phyloP scores from a whole-genome alignment of 2,888 invertebrate genomes.

The Amphipyra berbera region DNA sequence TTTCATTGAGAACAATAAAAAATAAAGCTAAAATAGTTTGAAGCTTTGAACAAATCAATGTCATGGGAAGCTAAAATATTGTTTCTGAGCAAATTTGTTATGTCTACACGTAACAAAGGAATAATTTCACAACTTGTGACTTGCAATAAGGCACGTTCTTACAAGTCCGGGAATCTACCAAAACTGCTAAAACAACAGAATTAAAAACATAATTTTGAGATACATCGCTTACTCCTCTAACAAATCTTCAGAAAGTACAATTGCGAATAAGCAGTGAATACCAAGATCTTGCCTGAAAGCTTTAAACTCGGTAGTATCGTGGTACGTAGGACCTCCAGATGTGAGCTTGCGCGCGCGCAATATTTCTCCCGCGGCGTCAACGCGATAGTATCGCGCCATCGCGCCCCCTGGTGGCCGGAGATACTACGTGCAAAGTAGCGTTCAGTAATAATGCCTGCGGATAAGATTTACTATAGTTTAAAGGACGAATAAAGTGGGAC shows the following conservation, averaged over 20 bases:
- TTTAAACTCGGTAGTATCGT: constrained; percentile 8
- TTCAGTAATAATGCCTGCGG: constrained; percentile 55
- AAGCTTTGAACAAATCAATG: constrained; percentile 54
- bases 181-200: constrained; percentile 6
- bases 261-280: constrained; percentile 34
- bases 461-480: constrained; percentile 58
- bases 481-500: constrained; percentile 59
- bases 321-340: constrained; percentile 46
- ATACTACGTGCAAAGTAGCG: constrained; percentile 55
- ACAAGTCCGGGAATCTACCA: constrained; percentile 31
- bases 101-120: constrained; percentile 62
- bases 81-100: constrained; percentile 55
- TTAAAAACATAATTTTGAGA: not conserved
- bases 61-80: constrained; percentile 60
- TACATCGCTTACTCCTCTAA: constrained; percentile 10
- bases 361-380: constrained; percentile 66
- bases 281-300: not conserved
- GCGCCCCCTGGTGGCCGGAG: constrained; percentile 62
- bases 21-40: constrained; percentile 33
- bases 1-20: constrained; percentile 17
- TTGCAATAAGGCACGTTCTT: constrained; percentile 54
- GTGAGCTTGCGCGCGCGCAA: constrained; percentile 59
- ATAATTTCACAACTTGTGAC: constrained; percentile 57
- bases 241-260: not conserved
- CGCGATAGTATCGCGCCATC: constrained; percentile 71